Evolutionary conservation across 2,888 invertebrate genomes (phyloP).

Genomic region (Drosophila setosimentum): DNA sequence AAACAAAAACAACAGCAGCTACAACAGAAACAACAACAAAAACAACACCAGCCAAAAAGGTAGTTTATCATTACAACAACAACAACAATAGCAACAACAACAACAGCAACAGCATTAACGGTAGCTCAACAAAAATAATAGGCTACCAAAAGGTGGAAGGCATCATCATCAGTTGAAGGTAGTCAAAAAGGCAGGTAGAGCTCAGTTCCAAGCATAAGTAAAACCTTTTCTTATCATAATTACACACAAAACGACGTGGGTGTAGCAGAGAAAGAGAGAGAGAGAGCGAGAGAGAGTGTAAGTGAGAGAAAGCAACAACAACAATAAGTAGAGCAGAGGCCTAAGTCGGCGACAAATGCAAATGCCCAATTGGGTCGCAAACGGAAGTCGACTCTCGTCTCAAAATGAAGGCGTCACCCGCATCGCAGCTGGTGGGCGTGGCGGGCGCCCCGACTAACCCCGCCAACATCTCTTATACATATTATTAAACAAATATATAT

Average conservation of each 20-base stretch:
- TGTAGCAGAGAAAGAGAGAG: neutral
- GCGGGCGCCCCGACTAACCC: conserved; percentile 15
- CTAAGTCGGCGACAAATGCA: conserved; percentile 63
- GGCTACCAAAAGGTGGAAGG: conserved; percentile 73
- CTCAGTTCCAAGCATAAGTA: conserved; percentile 62
- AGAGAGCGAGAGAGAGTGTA: neutral
- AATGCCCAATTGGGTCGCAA: conserved; percentile 63
- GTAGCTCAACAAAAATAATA: conserved; percentile 73
- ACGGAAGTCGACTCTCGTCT: conserved; percentile 61
- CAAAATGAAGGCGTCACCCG: conserved; percentile 58
- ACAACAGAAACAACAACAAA: conserved; percentile 36
- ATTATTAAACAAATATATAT: neutral
- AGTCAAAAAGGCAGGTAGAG: conserved; percentile 12
- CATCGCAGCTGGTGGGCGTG: conserved; percentile 74
- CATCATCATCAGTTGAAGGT: conserved; percentile 24
- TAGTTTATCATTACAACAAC: conserved; percentile 77
- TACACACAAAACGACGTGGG: conserved; percentile 74
- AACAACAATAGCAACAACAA: conserved; percentile 54
- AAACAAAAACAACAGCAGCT: conserved; percentile 73
- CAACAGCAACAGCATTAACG: conserved; percentile 42
- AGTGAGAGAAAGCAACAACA: neutral
- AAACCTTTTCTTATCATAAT: conserved; percentile 82
- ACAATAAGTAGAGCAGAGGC: neutral
- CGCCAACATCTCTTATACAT: neutral
- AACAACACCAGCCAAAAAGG: conserved; percentile 41